These are phyloP conservation scores for Zeugodacus cucurbitae DNA, from an alignment of 1,140 invertebrate genomes.

Conservation along the genomic window DNA sequence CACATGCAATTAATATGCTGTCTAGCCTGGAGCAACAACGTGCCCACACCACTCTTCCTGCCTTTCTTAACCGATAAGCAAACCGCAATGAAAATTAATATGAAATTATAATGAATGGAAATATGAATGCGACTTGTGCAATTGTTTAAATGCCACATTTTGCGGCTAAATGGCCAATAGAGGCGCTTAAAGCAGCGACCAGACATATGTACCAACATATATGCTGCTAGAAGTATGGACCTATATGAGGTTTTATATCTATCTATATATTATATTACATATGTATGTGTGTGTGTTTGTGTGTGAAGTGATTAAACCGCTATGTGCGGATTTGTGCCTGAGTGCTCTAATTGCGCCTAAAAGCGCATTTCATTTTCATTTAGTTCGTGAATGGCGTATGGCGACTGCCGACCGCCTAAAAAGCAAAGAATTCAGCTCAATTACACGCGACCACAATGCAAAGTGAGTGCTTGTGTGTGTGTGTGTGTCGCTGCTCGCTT, in stretches of 20 bases:
- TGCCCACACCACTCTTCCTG: no score
- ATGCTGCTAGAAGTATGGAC: no score
- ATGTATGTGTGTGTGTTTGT: neutral
- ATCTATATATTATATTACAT: neutral
- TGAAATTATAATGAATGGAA: neutral
- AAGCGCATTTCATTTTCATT: conserved; percentile 8
- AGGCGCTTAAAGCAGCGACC: neutral
- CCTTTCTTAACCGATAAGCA: neutral
- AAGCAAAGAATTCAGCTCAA: conserved; percentile 15
- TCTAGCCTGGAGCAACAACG: no score
- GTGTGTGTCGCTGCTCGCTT: neutral
- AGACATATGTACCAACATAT: neutral
- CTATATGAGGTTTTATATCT: no score
- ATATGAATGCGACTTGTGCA: neutral
- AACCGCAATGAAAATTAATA: conserved; percentile 10
- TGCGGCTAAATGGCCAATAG: neutral
- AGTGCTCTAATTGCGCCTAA: neutral
- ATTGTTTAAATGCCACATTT: neutral
- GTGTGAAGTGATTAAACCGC: neutral
- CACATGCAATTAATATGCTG: no score
- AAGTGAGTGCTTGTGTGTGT: neutral
- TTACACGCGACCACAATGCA: neutral
- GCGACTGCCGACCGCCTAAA: neutral
- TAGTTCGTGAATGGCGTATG: neutral
- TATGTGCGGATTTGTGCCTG: no score